Percentiles rank a stretch among this genome's conserved stretches.
Conservation (phyloP, 2,113 vertebrate genomes). For the Felis chaus region DNA sequence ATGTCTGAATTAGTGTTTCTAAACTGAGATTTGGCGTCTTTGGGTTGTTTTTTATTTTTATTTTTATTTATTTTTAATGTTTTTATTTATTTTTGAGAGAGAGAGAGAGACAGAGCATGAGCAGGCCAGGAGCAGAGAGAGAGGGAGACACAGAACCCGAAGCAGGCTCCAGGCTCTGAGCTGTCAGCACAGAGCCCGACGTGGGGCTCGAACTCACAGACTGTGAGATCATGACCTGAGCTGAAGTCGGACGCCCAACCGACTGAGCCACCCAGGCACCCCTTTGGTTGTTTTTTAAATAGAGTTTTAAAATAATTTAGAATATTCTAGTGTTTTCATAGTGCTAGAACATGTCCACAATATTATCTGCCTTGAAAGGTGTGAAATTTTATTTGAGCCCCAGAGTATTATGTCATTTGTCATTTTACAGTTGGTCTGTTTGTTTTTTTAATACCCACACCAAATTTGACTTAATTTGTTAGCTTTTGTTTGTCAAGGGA, state of each 20-base stretch:
- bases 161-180: too few relatives aligned
- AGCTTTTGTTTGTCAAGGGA: neutral
- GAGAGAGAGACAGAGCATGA: too few relatives aligned
- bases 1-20: neutral
- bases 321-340: neutral
- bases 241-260: too few relatives aligned
- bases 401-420: neutral
- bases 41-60: neutral
- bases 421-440: neutral
- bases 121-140: too few relatives aligned
- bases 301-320: neutral
- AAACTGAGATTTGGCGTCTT: neutral
- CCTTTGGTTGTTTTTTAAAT: neutral
- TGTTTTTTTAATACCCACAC: neutral
- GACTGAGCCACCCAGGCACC: too few relatives aligned
- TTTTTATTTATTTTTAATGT: too few relatives aligned
- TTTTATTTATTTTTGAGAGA: too few relatives aligned
- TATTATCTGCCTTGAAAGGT: neutral
- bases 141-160: too few relatives aligned
- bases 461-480: constrained; percentile 33
- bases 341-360: neutral
- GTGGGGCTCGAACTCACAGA: too few relatives aligned
- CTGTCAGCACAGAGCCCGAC: too few relatives aligned
- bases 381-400: neutral
- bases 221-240: too few relatives aligned